Evolutionary conservation across 2,888 invertebrate species (phyloP).

Genomic region (Agrilus biguttatus): DNA sequence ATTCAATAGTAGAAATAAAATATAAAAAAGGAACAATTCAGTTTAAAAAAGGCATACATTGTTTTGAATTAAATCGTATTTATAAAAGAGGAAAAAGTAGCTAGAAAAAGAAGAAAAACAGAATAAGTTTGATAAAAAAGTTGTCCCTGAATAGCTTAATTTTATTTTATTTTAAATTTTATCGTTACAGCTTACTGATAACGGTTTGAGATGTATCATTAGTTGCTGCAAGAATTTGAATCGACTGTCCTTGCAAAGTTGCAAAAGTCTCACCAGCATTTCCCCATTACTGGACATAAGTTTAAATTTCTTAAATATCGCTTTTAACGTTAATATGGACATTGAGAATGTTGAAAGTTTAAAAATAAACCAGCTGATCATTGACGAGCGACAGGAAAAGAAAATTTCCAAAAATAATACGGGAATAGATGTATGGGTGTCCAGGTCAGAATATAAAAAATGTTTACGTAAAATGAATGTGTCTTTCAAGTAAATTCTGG

Average conservation of each 20-base stretch:
- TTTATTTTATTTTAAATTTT: conserved; percentile 1
- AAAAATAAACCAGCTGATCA: no score
- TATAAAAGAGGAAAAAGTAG: no score
- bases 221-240: conserved; percentile 12
- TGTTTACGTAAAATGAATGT: no score
- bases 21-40: no score
- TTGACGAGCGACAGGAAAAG: no score
- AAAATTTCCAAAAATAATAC: no score
- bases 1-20: no score
- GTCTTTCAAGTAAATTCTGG: background rate
- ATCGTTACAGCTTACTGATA: conserved; percentile 10
- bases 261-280: conserved; percentile 13
- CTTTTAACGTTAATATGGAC: conserved; percentile 13
- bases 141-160: background rate
- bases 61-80: background rate
- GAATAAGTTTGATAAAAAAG: no score
- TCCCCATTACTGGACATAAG: conserved; percentile 11
- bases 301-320: conserved; percentile 13
- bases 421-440: no score
- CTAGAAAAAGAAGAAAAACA: no score
- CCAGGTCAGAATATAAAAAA: no score
- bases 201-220: conserved; percentile 12
- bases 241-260: conserved; percentile 14
- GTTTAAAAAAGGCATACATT: no score
- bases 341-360: background rate